Base-by-base conservation (phyloP, 2,888 invertebrate species). In the Allolobophora icterica region DNA sequence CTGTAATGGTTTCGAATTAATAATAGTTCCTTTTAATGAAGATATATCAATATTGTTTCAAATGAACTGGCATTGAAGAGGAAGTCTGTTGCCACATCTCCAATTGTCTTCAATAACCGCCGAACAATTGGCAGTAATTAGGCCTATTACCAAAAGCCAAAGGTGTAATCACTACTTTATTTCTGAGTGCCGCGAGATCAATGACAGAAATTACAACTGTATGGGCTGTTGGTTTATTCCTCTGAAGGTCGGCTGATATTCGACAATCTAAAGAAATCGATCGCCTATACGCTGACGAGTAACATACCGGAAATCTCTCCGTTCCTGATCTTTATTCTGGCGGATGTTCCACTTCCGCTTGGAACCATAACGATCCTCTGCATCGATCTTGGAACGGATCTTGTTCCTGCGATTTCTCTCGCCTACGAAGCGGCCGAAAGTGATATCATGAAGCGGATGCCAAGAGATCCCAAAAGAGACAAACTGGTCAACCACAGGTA, bases 381-480 rank as follows among this genome's bases (percentile, higher is more conserved):
- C 71, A 90, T 90, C 21, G 90, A 90, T 38, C 90, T 90, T 30
- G 90, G 90, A 97, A 99, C 98, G 95, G 98, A 99, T 97, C 98
- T 98, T 98, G 96, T 90, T 8, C 90, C 90, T 4, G 90, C 90
- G 11, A 71, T 90, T 34, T 71, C 90, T 4, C 38, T 90, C 21
- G 90, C 90, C 38, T 90, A 90, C 58, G 90, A 90, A 58, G 34
- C 71, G 35, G 52, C 90, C 21, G 90, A 90, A 30, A 90, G 90
- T 71, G 90, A 90, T 52, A 90, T 90, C 35, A 90, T 90, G 90
- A 52, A 71, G 19, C 45, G 71, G 45, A 5, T 38, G 19, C 90
- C 90, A 38, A 45, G 90, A 30, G 71, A 90, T 30, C 58, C 90
- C 8, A 40, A 34, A 33, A 17, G 33, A 42, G 90, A 90, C 45